Evolutionary conservation across 2,888 invertebrate genomes (phyloP).

Genomic region (Xylocampa areola): DNA sequence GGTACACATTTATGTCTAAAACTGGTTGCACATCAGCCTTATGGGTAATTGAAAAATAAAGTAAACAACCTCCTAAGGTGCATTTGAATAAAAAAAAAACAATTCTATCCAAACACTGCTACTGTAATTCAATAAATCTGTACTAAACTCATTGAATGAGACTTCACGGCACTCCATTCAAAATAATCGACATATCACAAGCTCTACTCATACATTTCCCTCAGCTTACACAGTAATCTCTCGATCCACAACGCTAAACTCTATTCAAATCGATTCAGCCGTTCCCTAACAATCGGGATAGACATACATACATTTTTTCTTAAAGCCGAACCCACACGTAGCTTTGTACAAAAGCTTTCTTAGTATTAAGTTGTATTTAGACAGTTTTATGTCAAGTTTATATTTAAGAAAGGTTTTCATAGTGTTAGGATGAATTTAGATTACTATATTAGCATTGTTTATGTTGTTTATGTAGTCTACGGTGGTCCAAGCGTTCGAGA

Average conservation of each 20-base stretch:
- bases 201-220: slow-evolving; percentile 11
- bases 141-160: background rate
- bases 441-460: slow-evolving; percentile 81
- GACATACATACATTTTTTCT: slow-evolving; percentile 22
- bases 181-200: slow-evolving; percentile 18
- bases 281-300: slow-evolving; percentile 42
- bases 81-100: too few relatives aligned
- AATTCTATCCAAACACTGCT: background rate
- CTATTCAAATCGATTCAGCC: slow-evolving; percentile 36
- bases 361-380: slow-evolving; percentile 62
- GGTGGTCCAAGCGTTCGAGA: slow-evolving; percentile 69
- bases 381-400: slow-evolving; percentile 59
- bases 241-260: slow-evolving; percentile 19
- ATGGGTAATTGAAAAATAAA: too few relatives aligned
- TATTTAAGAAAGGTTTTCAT: slow-evolving; percentile 64
- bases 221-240: slow-evolving; percentile 28
- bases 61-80: too few relatives aligned
- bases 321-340: slow-evolving; percentile 52
- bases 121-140: slow-evolving; percentile 9
- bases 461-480: slow-evolving; percentile 65
- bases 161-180: slow-evolving; percentile 5
- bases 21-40: too few relatives aligned
- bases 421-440: slow-evolving; percentile 80
- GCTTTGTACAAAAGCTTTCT: slow-evolving; percentile 47
- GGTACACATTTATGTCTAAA: too few relatives aligned